Base-by-base conservation (phyloP, 1,140 invertebrate genomes). In the Drosophila bipectinata region DNA sequence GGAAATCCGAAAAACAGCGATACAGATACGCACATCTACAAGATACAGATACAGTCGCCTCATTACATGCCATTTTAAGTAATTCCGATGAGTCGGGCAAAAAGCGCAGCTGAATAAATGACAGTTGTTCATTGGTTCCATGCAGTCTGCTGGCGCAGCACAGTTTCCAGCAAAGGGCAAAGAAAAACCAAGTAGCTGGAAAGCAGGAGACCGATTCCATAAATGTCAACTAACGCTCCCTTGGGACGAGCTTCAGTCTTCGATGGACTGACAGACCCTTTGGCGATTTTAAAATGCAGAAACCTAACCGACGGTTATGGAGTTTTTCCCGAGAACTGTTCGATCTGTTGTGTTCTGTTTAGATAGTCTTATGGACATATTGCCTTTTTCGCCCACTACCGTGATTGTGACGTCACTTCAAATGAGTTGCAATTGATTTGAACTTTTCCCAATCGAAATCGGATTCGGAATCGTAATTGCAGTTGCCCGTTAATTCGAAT, bases 241-340 rank as follows among this genome's bases (percentile, higher is more conserved):
- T 75, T 64, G 72, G 53, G 53, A 57, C 30, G 60, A 53, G 72
- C 59, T 26, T 21, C 21, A 3, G 21, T 18, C 15, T 18, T 15
- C 14, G 14, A 21, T 15, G 57, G 44, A 34, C 48, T 24, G 32
- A 55, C 34, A 45, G 45, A 69, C 72, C 72, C 72, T 75, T 75
- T 64, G 52, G n/a, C 15, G 26, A 66, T 39, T 73, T 74, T 75
- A 75, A 75, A 75, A 75, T 75, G 72, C 72, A 75, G 60, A 75
- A 74, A 53, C 53, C 34, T 18, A 18, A 47, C 66, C 56, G 51
- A 34, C 58, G 64, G 39, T 57, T 74, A 74, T 74, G 71, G 72
- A 74, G 24, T 57, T 74, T 74, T 75, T 75, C 53, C 48, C 41
- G 60, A 32, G 72, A 75, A 74, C 53, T 74, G 39, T 74, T 58